phyloP scores from a whole-genome alignment of 2,888 invertebrate genomes.

The Eristalis pertinax region DNA sequence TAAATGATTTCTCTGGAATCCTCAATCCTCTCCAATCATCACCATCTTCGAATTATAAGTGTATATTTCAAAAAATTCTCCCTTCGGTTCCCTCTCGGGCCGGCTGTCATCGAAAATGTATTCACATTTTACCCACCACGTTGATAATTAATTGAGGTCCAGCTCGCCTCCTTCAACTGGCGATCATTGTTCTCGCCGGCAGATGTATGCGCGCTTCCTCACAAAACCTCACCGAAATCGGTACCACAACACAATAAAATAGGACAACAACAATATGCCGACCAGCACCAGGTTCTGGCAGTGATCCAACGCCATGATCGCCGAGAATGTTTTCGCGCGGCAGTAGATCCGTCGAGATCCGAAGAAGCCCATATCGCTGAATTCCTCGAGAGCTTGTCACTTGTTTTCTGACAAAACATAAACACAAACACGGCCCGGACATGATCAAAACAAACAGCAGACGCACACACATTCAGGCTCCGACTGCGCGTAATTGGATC shows the following conservation, averaged over 20 bases:
- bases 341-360: neutral
- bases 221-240: neutral
- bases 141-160: constrained; percentile 1
- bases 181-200: neutral
- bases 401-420: constrained; percentile 32
- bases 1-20: neutral
- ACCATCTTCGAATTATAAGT: neutral
- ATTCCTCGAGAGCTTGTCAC: constrained; percentile 24
- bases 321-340: neutral
- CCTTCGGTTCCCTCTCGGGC: no score
- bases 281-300: constrained; percentile 24
- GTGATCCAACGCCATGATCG: constrained; percentile 35
- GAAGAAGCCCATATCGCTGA: neutral
- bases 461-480: neutral
- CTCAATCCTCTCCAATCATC: neutral
- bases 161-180: neutral
- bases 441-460: neutral
- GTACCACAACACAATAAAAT: neutral
- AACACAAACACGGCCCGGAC: constrained; percentile 13
- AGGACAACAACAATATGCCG: no score
- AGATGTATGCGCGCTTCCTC: constrained; percentile 3
- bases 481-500: constrained; percentile 1
- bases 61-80: neutral
- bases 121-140: neutral
- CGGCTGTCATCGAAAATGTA: constrained; percentile 4